A percentile compares a stretch with the other conserved stretches of the same genome.
Conservation (phyloP, 2,888 invertebrate species). For the Drosophila siamana region DNA sequence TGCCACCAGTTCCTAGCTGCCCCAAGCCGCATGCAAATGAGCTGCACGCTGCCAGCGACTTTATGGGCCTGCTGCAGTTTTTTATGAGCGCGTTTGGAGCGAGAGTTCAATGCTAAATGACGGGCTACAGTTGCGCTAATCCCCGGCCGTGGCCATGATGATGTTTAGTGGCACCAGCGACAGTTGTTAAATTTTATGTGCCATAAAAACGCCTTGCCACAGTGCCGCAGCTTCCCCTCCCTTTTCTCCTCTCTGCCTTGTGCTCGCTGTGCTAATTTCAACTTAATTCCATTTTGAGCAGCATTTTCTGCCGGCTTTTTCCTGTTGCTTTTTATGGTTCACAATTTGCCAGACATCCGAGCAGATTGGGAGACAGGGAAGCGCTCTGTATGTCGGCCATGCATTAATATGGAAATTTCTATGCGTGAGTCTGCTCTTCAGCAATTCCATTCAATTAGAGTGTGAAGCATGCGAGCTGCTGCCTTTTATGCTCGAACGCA, state of each 20-base stretch:
- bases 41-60: slow-evolving; percentile 44
- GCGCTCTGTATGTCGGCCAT: slow-evolving; percentile 16
- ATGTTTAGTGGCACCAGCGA: slow-evolving; percentile 67
- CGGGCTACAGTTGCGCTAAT: slow-evolving; percentile 65
- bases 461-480: slow-evolving; percentile 51
- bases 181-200: slow-evolving; percentile 74
- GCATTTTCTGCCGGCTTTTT: slow-evolving; percentile 25
- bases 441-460: slow-evolving; percentile 75
- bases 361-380: slow-evolving; percentile 3
- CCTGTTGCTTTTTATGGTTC: slow-evolving; percentile 55
- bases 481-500: slow-evolving; percentile 62
- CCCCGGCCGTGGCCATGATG: slow-evolving; percentile 64
- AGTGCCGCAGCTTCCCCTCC: background rate
- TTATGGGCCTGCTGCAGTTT: slow-evolving; percentile 62
- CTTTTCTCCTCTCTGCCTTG: background rate
- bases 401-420: slow-evolving; percentile 73
- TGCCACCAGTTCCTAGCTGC: too few relatives aligned
- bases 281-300: slow-evolving; percentile 62
- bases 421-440: slow-evolving; percentile 54
- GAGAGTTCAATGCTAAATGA: slow-evolving; percentile 38
- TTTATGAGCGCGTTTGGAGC: slow-evolving; percentile 24
- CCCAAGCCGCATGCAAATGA: slow-evolving; percentile 62
- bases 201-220: slow-evolving; percentile 54
- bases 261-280: slow-evolving; percentile 62
- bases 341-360: slow-evolving; percentile 21